Percentiles rank a stretch among this genome's conserved stretches.
These are phyloP conservation scores for Allygus modestus DNA, from an alignment of 2,888 invertebrate species.

Conservation along the genomic window DNA sequence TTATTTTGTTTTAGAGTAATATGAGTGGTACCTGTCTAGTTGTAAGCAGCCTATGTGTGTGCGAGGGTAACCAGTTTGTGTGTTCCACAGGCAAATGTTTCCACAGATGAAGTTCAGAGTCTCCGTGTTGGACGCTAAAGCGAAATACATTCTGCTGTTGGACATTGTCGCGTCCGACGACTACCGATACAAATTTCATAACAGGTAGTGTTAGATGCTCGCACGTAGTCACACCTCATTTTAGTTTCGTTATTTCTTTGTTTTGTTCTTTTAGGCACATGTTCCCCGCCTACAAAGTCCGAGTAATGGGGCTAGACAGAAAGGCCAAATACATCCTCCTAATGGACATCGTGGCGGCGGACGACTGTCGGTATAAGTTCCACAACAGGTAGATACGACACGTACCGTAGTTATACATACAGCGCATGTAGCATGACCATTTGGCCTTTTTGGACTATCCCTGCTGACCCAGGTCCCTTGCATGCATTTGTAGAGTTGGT, in stretches of 20 bases:
- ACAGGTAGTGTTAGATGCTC: slow-evolving; percentile 83
- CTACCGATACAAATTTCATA: slow-evolving; percentile 98
- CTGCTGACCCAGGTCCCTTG: not conserved
- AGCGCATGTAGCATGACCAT: slow-evolving; percentile 59
- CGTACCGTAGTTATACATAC: slow-evolving; percentile 67
- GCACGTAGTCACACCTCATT: slow-evolving; percentile 65
- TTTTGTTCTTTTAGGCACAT: slow-evolving; percentile 87
- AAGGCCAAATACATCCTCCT: slow-evolving; percentile 98
- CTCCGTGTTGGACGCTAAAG: slow-evolving; percentile 98
- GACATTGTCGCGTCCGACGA: slow-evolving; percentile 99
- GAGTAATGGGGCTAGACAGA: slow-evolving; percentile 97
- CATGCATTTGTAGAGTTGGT: slow-evolving; percentile 40
- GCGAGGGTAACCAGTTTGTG: slow-evolving; percentile 70
- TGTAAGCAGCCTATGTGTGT: slow-evolving; percentile 32
- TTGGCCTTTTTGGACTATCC: slow-evolving; percentile 62
- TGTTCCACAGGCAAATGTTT: slow-evolving; percentile 96
- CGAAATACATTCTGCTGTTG: slow-evolving; percentile 99
- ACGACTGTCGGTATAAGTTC: slow-evolving; percentile 97
- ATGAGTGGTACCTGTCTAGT: too few species aligned
- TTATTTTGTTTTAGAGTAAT: too few species aligned
- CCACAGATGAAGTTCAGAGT: slow-evolving; percentile 99
- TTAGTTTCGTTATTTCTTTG: slow-evolving; percentile 67
- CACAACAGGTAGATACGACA: slow-evolving; percentile 92
- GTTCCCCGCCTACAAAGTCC: slow-evolving; percentile 98
- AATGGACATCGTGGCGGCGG: slow-evolving; percentile 98